A percentile compares a stretch with the other conserved stretches of the same genome.
These are phyloP conservation scores for Furcifer pardalis DNA, from an alignment of 2,797 vertebrate species.

Conservation along the genomic window DNA sequence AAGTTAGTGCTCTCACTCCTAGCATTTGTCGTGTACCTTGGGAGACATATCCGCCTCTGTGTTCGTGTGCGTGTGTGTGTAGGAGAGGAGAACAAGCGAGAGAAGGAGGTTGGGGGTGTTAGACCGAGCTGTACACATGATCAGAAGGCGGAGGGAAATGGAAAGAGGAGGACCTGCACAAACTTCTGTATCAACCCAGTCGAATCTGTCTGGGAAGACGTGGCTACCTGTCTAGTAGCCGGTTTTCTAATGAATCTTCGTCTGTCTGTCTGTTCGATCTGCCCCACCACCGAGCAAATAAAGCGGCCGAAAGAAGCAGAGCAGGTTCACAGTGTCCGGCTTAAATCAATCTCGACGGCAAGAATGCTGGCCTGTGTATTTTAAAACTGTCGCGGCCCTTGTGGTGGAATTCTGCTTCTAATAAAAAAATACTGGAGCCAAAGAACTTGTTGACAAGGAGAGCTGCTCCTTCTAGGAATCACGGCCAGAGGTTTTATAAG, in stretches of 20 bases:
- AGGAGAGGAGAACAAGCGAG: background rate
- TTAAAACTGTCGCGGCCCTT: background rate
- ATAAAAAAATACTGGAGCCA: background rate
- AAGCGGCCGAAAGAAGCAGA: background rate
- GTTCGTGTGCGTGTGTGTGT: background rate
- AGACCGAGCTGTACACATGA: constrained; percentile 48
- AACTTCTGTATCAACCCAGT: constrained; percentile 31
- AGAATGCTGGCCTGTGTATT: background rate
- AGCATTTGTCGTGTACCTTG: constrained; percentile 42
- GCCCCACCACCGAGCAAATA: background rate
- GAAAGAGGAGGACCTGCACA: constrained; percentile 34
- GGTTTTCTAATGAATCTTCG: background rate
- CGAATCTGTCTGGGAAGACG: constrained; percentile 43
- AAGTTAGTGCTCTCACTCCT: constrained; percentile 47
- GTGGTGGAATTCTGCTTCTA: constrained; percentile 10
- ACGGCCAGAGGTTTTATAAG: background rate
- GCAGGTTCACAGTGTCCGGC: background rate
- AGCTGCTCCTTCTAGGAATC: constrained; percentile 20
- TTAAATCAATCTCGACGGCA: background rate
- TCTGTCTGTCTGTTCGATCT: background rate
- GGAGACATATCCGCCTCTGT: constrained; percentile 13
- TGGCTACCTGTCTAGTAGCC: constrained; percentile 18
- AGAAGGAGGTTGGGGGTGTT: background rate
- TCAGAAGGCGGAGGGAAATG: constrained; percentile 52
- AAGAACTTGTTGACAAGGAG: background rate